These are phyloP conservation scores for Alaudala cheleensis DNA, from an alignment of 2,113 vertebrate genomes.

Conservation along the genomic window DNA sequence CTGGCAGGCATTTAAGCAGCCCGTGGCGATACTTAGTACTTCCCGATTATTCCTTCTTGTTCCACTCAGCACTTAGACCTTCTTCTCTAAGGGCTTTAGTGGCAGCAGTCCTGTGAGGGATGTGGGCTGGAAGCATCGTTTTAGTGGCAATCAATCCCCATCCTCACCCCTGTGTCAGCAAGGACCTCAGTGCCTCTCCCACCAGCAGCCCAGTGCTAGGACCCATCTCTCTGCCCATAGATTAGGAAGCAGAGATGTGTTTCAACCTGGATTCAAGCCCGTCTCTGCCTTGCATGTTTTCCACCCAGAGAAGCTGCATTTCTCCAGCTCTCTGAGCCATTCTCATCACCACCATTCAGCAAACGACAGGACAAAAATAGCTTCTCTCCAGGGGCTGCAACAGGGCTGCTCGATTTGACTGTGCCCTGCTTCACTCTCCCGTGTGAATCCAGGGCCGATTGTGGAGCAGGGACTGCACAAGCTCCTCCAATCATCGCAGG, in stretches of 20 bases:
- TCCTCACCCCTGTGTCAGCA: accelerated
- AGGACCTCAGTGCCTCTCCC: background rate
- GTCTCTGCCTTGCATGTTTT: background rate
- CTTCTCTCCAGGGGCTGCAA: slow-evolving; percentile 27
- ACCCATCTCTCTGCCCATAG: background rate
- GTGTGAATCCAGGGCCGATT: background rate
- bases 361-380: slow-evolving; percentile 34
- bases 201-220: background rate
- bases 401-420: background rate
- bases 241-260: background rate
- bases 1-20: background rate
- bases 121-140: background rate
- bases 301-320: background rate
- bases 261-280: background rate
- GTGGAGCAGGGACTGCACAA: background rate
- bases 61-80: background rate
- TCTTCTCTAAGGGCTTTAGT: background rate
- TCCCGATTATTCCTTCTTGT: background rate
- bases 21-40: background rate
- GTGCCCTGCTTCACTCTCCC: background rate
- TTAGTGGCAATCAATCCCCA: background rate
- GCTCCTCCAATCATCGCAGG: background rate
- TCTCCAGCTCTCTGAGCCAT: background rate
- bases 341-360: background rate
- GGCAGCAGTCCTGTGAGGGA: background rate